Percentiles rank a stretch among this genome's conserved stretches.
phyloP scores from a whole-genome alignment of 2,797 vertebrate genomes.

The Anabacerthia variegaticeps region DNA sequence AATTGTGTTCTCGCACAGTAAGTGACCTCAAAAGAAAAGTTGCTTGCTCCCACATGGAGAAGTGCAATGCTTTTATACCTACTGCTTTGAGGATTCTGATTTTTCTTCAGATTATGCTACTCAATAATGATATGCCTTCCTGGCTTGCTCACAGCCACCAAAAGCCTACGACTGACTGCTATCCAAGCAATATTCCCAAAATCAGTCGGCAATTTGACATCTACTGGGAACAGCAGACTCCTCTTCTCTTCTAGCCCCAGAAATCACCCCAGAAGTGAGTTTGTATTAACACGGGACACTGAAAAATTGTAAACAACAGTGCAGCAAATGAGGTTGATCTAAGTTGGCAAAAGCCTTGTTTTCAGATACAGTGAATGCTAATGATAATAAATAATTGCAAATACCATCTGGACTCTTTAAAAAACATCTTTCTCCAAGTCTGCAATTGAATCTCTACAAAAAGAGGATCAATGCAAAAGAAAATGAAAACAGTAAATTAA shows the following conservation, averaged over 20 bases:
- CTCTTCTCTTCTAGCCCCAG: not conserved
- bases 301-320: slow-evolving; percentile 8
- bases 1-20: not conserved
- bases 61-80: not conserved
- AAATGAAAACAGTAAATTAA: slow-evolving; percentile 59
- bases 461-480: slow-evolving; percentile 49
- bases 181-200: not conserved
- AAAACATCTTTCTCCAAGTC: slow-evolving; percentile 43
- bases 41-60: not conserved
- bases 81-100: not conserved
- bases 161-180: not conserved
- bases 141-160: not conserved
- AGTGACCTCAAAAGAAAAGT: not conserved
- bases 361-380: slow-evolving; percentile 42
- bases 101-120: not conserved
- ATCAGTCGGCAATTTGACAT: not conserved
- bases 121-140: not conserved
- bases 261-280: not conserved
- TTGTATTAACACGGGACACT: not conserved
- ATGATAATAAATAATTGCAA: slow-evolving; percentile 61
- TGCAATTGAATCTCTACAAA: slow-evolving; percentile 34
- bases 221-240: not conserved
- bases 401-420: slow-evolving; percentile 60
- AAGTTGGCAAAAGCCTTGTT: slow-evolving; percentile 56
- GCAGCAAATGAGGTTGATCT: slow-evolving; percentile 41